These are phyloP conservation scores for Oligia latruncula DNA, from an alignment of 2,888 invertebrate genomes.

Conservation along the genomic window DNA sequence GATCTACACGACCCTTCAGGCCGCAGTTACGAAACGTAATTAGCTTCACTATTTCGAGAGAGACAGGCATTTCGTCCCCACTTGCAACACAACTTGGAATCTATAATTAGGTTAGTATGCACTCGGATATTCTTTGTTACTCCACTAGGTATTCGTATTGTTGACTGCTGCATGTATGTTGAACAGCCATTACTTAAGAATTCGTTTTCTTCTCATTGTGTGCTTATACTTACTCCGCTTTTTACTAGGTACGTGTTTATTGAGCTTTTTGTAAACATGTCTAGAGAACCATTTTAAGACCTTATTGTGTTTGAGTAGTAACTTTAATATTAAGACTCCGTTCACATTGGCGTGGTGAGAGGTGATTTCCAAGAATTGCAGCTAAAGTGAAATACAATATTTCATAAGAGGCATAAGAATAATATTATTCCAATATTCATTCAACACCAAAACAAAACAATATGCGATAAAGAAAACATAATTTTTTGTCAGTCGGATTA, in stretches of 20 bases:
- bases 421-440: not conserved
- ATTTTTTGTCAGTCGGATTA: not conserved
- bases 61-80: conserved; percentile 72
- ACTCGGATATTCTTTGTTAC: conserved; percentile 48
- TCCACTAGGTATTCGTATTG: conserved; percentile 31
- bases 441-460: too few species aligned
- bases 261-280: conserved; percentile 48
- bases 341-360: not conserved
- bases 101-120: conserved; percentile 66
- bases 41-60: conserved; percentile 86
- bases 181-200: conserved; percentile 35
- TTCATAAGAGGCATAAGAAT: not conserved
- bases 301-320: conserved; percentile 54
- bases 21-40: conserved; percentile 87
- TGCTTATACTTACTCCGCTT: conserved; percentile 20
- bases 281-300: conserved; percentile 46
- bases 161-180: conserved; percentile 35
- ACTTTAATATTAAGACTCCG: conserved; percentile 24
- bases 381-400: not conserved
- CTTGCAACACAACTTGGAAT: conserved; percentile 65
- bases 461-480: not conserved
- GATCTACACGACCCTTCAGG: conserved; percentile 83
- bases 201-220: conserved; percentile 36
- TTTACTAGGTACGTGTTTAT: conserved; percentile 48
- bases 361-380: not conserved